phyloP scores from a whole-genome alignment of 2,888 invertebrate genomes.

The Apoda limacodes region DNA sequence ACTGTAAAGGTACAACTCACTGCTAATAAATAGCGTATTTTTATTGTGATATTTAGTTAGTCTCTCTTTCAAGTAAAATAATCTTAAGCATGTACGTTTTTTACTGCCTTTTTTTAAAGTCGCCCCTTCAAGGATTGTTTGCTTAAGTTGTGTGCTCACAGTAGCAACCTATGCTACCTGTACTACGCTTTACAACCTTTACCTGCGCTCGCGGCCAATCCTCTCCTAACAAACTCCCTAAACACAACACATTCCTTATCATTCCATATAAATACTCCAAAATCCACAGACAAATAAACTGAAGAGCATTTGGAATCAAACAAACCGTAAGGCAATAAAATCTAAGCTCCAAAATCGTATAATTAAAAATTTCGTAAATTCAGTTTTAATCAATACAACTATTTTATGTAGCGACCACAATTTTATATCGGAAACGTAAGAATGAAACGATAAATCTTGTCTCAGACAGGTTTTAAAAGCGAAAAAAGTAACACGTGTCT shows the following conservation, averaged over 20 bases:
- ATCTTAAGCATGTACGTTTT: no score
- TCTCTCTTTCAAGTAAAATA: no score
- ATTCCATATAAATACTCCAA: slow-evolving; percentile 48
- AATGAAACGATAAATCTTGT: slow-evolving; percentile 58
- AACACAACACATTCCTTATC: slow-evolving; percentile 48
- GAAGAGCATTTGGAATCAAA: no score
- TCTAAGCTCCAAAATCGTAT: slow-evolving; percentile 12
- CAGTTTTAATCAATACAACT: background rate
- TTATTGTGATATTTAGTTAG: no score
- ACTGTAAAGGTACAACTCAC: no score
- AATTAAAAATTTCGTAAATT: background rate
- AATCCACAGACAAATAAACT: slow-evolving; percentile 23
- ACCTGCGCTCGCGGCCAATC: slow-evolving; percentile 24
- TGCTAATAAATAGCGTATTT: no score
- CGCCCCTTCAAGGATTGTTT: slow-evolving; percentile 43
- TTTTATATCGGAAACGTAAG: slow-evolving; percentile 48
- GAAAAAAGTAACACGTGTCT: slow-evolving; percentile 69
- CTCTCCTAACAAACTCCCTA: slow-evolving; percentile 10
- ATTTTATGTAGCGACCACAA: no score
- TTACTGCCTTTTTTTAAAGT: slow-evolving; percentile 22
- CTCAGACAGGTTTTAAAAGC: slow-evolving; percentile 53
- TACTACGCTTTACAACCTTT: slow-evolving; percentile 54
- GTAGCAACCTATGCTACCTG: slow-evolving; percentile 64
- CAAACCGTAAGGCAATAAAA: slow-evolving; percentile 31
- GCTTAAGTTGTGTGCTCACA: slow-evolving; percentile 53